Percentiles rank a stretch among this genome's conserved stretches.
phyloP scores from a whole-genome alignment of 2,888 invertebrate species.

The Platerodrilus igneus region DNA sequence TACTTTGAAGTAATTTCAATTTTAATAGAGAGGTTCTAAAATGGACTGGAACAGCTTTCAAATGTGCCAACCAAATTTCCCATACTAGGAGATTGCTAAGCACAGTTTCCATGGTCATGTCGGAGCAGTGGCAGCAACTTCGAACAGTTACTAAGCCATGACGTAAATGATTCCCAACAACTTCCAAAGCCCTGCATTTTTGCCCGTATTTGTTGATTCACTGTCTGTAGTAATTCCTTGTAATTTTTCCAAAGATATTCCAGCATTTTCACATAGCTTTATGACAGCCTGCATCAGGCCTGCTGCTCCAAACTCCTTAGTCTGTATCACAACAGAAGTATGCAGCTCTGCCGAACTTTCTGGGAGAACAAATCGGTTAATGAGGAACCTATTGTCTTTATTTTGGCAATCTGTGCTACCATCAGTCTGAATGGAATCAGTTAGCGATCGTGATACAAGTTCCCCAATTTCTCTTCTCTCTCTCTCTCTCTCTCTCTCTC shows the following conservation, averaged over 20 bases:
- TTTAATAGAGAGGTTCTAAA: no score
- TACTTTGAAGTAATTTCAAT: no score
- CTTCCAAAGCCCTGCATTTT: conserved; percentile 4
- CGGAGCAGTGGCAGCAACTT: conserved; percentile 1
- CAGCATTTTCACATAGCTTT: background rate
- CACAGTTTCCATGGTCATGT: conserved; percentile 3
- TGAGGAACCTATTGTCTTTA: conserved; percentile 3
- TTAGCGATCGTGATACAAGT: background rate
- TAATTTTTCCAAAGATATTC: background rate
- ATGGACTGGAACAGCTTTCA: no score
- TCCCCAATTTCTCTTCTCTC: conserved; percentile 1
- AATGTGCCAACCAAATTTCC: background rate
- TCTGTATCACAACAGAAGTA: no score
- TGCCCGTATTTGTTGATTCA: conserved; percentile 6
- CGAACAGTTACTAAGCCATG: conserved; percentile 1
- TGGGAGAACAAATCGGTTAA: background rate
- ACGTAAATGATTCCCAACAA: background rate
- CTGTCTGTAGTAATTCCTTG: conserved; percentile 6
- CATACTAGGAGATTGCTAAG: background rate
- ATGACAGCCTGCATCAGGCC: background rate
- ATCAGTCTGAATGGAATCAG: conserved; percentile 2
- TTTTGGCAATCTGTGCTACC: conserved; percentile 1
- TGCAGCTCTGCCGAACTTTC: conserved; percentile 1
- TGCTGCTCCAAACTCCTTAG: no score
- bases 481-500: no score